Conservation (phyloP, 37 sponge, comb jelly and placozoan genomes). For the Spongilla lacustris region DNA sequence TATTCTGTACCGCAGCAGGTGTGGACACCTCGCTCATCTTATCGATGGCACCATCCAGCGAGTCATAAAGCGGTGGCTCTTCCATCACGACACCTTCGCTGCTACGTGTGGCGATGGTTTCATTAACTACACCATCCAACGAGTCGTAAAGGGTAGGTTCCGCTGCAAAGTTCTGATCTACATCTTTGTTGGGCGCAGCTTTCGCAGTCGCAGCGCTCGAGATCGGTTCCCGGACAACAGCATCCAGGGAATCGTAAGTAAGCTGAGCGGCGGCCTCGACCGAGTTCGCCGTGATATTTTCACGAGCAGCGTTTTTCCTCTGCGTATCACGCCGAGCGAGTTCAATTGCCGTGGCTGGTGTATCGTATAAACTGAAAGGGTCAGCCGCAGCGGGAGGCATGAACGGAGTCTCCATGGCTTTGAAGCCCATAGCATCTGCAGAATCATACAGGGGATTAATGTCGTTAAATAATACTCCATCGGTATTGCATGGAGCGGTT, state of each 20-base stretch:
- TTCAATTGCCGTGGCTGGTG: background rate
- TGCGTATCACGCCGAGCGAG: background rate
- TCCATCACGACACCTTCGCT: no score
- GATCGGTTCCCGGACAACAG: background rate
- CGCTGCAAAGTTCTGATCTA: background rate
- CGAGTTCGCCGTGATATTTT: no score
- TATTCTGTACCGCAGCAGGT: background rate
- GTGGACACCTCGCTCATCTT: background rate
- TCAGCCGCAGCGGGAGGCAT: background rate
- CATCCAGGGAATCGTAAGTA: background rate
- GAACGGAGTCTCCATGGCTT: background rate
- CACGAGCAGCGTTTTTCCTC: no score
- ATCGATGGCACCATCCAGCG: background rate
- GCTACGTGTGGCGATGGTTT: no score
- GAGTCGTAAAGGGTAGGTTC: background rate
- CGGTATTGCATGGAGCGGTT: background rate
- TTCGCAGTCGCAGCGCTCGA: background rate
- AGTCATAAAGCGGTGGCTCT: background rate
- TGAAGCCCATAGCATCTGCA: background rate
- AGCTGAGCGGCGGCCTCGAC: no score
- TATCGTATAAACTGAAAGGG: background rate
- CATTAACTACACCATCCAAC: background rate
- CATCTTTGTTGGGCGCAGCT: background rate
- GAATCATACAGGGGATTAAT: background rate
- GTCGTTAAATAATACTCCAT: background rate